Evolutionary conservation across 2,888 invertebrate genomes (phyloP), one percentile per base, ranked within the genome.

Genomic region (Heliconius sara): DNA sequence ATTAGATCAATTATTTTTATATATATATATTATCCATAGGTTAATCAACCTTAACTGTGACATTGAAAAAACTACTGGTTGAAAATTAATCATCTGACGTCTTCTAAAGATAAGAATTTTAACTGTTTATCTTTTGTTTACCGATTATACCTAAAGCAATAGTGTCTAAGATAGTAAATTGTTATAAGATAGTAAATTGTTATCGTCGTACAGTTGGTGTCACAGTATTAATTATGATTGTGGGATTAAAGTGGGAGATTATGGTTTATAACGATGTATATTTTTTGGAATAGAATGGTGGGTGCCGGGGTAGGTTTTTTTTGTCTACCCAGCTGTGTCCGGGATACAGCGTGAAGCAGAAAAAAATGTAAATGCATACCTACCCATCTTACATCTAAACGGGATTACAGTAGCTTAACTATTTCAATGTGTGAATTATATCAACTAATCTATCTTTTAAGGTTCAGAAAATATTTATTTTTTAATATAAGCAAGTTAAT

Each of bases 21-120:
- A 27, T 39, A 10, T 39, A 39, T 39, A 72, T 52, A 72, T 30
- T 47, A 30, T 57, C 72, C 52, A 57, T 52, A 57, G 2, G 6
- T 19, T 27, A 19, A 43, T 39, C 27, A 63, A 76, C 76, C 76
- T 76, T 76, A 76, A 76, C 76, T 76, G 76, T 67, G 76, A 76
- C 76, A 76, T 79, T 79, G 52, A 22, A 60, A 79, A 71, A 76
- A 74, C 68, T 76, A 63, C 34, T 19, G 30, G 27, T 43, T 47
- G 47, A 71, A 76, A 75, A 74, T n/a, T 74, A 13, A 22, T 67
- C 39, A 39, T 10, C n/a, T 43, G 43, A 43, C 25, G 43, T 43
- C 65, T 47, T 75, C 39, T 39, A 10, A 16, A 39, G 75, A 75
- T 75, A 75, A 75, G 63, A 39, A 27, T 19, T 75, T 75, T 65